Percentiles rank a stretch among this genome's conserved stretches.
Conservation (phyloP, 2,113 vertebrate genomes). For the Anhinga anhinga region DNA sequence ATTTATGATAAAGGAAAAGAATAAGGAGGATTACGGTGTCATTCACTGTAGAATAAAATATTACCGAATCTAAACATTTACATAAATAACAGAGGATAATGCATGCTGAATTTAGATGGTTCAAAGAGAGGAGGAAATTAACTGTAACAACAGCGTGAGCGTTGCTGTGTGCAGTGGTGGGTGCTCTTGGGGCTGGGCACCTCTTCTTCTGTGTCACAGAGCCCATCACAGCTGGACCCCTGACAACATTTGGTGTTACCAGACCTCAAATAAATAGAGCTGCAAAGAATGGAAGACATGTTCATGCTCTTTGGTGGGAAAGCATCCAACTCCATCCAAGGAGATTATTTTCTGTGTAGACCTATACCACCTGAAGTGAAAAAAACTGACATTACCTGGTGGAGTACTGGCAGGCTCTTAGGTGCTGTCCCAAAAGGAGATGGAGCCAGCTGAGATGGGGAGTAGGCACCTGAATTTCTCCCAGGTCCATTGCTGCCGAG, state of each 20-base stretch:
- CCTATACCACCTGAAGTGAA: background rate
- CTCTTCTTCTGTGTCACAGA: background rate
- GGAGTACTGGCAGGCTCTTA: background rate
- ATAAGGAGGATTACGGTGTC: constrained; percentile 65
- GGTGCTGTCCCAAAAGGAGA: background rate
- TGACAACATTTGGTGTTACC: accelerated
- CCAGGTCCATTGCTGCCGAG: background rate
- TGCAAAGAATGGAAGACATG: background rate
- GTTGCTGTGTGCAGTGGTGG: background rate
- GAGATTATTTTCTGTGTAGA: background rate
- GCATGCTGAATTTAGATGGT: constrained; percentile 35
- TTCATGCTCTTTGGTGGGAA: background rate
- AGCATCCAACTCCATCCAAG: background rate
- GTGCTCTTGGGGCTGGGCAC: background rate
- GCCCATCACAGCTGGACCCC: accelerated
- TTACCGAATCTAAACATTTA: constrained; percentile 68
- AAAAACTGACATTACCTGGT: background rate
- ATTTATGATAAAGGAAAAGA: constrained; percentile 67
- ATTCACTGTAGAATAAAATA: constrained; percentile 64
- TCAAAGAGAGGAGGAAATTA: constrained; percentile 51
- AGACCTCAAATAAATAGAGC: background rate
- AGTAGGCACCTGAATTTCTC: background rate
- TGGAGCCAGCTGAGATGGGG: background rate
- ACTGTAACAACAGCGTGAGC: background rate
- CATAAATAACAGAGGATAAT: constrained; percentile 56